Base-by-base conservation (phyloP, 2,113 vertebrate species). In the Labeo rohita region DNA sequence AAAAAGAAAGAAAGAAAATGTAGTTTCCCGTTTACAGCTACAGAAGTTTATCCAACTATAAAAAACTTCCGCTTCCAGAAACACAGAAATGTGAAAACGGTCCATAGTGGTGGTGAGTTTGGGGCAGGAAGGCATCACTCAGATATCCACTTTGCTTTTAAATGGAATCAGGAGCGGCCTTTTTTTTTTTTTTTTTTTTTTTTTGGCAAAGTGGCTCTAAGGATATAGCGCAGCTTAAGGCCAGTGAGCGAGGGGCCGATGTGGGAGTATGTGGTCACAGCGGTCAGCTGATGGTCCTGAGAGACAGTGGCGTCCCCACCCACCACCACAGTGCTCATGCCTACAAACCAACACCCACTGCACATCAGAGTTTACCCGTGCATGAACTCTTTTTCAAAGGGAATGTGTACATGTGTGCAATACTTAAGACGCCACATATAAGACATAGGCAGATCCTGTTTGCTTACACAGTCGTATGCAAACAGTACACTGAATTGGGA, bases 341-440 rank as follows among this genome's bases (percentile, higher is more conserved):
- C 54, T 73, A 10, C 28, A 87, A 34, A 23, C 52, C 66, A 56
- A 49, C 66, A 81, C 52, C 52, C 68, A 59, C 65, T 59, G 77
- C 88, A 84, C 87, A 88, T 81, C 65, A 80, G 45, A 61, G 73
- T 61, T 80, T 23, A 63, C 59, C 66, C 28, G 72, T 77, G 82
- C 88, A 83, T 0, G 21, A 54, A 70, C 59, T 43, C 39, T 80
- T 45, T n/a, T 43, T 39, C n/a, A 72, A 78, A 68, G 18, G 6
- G 3, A 79, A 61, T 79, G 5, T 59, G 76, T 65, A 65, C 9
- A 23, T 16, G 16, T 65, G 43, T 28, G 56, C n/a, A 65, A 65
- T 47, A 80, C 39, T 45, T 61, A 54, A 78, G 75, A 78, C 2
- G 2, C n/a, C 47, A 5, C 36, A 72, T 72, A 21, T 21, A 43